Percentiles rank a stretch among this genome's conserved stretches.
Conservation (phyloP, 2,888 invertebrate species). For the Vanessa cardui region DNA sequence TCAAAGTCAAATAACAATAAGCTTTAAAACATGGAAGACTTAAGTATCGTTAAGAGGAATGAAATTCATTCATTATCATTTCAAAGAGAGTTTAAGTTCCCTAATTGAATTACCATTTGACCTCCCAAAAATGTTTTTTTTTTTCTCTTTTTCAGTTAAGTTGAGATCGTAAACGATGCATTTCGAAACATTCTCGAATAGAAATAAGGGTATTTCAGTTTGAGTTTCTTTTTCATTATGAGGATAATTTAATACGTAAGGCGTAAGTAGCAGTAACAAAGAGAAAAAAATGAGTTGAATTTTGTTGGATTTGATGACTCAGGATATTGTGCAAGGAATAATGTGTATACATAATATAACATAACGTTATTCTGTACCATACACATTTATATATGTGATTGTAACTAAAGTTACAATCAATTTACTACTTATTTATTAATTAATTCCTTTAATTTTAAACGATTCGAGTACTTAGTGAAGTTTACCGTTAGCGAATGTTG, state of each 20-base stretch:
- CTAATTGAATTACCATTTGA: conserved; percentile 20
- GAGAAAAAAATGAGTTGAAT: background rate
- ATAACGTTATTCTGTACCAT: too few relatives aligned
- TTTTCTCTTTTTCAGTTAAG: conserved; percentile 5
- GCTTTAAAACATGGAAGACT: background rate
- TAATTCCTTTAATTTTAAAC: too few relatives aligned
- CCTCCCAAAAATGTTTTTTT: conserved; percentile 7
- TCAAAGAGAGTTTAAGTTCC: conserved; percentile 16
- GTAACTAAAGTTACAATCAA: too few relatives aligned
- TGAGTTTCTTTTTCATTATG: conserved; percentile 8
- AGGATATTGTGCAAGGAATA: too few relatives aligned
- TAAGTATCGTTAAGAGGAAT: background rate
- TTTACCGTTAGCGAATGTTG: too few relatives aligned
- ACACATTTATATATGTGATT: too few relatives aligned
- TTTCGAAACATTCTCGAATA: conserved; percentile 12
- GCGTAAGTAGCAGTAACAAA: background rate
- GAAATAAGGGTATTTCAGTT: conserved; percentile 9
- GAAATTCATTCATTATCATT: conserved; percentile 19
- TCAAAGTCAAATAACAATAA: too few relatives aligned
- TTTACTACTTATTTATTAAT: too few relatives aligned
- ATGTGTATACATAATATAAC: too few relatives aligned
- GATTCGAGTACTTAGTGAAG: too few relatives aligned
- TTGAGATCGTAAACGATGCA: conserved; percentile 6
- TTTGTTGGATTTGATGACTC: too few relatives aligned
- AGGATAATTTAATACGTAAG: background rate